phyloP scores from a whole-genome alignment of 1,140 invertebrate species.

The Aphaenogaster rudis region DNA sequence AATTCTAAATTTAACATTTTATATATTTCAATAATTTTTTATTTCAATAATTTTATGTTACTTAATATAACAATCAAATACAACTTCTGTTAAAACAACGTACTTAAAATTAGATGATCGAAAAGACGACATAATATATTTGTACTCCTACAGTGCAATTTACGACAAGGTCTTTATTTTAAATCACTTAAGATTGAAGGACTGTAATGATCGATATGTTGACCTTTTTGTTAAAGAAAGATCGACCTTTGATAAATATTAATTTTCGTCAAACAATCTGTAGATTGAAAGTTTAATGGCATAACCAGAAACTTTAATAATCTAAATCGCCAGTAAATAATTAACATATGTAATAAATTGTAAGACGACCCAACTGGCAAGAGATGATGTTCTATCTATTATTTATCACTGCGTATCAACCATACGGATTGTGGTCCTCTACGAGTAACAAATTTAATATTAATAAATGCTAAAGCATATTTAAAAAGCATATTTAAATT shows the following conservation, averaged over 20 bases:
- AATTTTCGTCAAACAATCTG: constrained; percentile 21
- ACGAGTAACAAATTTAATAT: no score
- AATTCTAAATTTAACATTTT: constrained; percentile 2
- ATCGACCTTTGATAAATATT: constrained; percentile 9
- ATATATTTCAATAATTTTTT: background rate
- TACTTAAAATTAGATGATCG: background rate
- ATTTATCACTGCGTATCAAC: no score
- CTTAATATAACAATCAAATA: background rate
- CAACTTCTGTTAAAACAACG: background rate
- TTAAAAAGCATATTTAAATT: no score
- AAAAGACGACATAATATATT: background rate
- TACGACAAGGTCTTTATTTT: background rate
- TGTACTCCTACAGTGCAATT: background rate
- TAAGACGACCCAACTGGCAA: no score
- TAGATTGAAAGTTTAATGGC: background rate
- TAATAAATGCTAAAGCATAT: no score
- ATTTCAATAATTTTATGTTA: background rate
- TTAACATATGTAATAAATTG: no score
- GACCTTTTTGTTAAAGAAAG: background rate
- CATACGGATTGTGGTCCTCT: no score
- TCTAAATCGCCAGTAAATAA: no score
- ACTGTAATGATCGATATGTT: background rate
- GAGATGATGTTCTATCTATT: no score
- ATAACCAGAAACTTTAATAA: no score
- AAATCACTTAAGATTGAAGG: background rate